These are phyloP conservation scores for Trichopoda pennipes DNA, from an alignment of 2,888 invertebrate genomes.

Conservation along the genomic window DNA sequence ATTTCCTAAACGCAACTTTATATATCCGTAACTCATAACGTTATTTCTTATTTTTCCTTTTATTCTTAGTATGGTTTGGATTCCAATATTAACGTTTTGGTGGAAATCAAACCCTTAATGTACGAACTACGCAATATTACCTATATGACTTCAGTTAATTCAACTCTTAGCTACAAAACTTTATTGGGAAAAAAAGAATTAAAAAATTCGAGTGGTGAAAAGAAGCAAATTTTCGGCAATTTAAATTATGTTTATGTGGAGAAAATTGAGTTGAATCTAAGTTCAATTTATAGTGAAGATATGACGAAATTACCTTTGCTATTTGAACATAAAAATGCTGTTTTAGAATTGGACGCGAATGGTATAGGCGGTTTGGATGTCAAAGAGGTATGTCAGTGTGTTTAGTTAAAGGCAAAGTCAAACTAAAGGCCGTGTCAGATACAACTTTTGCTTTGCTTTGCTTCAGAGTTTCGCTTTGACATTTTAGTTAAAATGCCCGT, in stretches of 20 bases:
- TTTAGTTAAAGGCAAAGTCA: neutral
- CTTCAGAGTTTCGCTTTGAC: no score
- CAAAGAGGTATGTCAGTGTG: conserved; percentile 69
- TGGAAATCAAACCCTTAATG: conserved; percentile 76
- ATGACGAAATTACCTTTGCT: conserved; percentile 73
- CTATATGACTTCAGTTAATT: conserved; percentile 77
- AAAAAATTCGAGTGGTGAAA: conserved; percentile 74
- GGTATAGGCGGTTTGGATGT: conserved; percentile 76
- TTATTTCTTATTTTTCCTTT: conserved; percentile 30
- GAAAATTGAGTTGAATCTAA: conserved; percentile 74
- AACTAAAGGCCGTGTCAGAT: no score
- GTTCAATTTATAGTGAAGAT: conserved; percentile 69
- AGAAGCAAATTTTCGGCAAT: conserved; percentile 76
- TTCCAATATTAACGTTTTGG: conserved; percentile 76
- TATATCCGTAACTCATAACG: neutral
- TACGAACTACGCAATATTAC: conserved; percentile 77
- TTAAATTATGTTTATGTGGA: conserved; percentile 76
- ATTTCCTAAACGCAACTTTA: neutral
- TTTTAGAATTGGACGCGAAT: conserved; percentile 73
- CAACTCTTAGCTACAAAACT: conserved; percentile 76
- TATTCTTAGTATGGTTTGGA: conserved; percentile 76
- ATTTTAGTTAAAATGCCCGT: no score
- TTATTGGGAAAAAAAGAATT: conserved; percentile 73
- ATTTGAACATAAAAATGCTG: conserved; percentile 75
- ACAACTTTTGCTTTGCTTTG: no score